Percentiles rank a stretch among this genome's conserved stretches.
Evolutionary conservation across 2,888 invertebrate species (phyloP).

Genomic region (Lapara coniferarum): DNA sequence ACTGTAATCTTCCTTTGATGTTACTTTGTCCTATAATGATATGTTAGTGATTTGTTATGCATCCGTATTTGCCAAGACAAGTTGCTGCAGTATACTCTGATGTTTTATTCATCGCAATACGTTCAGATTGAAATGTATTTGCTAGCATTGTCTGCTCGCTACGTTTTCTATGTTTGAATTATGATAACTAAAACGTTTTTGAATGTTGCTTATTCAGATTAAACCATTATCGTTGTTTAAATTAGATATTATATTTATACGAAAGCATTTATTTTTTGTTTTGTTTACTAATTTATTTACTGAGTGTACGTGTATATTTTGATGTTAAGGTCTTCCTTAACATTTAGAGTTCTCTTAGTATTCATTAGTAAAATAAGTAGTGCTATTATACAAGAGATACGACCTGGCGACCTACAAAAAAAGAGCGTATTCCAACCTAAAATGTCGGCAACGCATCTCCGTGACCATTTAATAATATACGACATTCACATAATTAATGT

Average conservation of each 20-base stretch:
- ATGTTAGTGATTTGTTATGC: constrained; percentile 18
- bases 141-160: not conserved
- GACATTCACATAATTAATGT: too few species aligned
- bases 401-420: too few species aligned
- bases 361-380: too few species aligned
- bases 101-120: constrained; percentile 15
- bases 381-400: too few species aligned
- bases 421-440: too few species aligned
- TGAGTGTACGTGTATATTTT: too few species aligned
- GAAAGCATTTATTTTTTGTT: not conserved
- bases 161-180: not conserved
- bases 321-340: too few species aligned
- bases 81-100: not conserved
- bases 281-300: too few species aligned
- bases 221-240: not conserved
- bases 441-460: too few species aligned
- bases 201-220: not conserved
- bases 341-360: too few species aligned
- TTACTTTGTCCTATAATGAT: constrained; percentile 17
- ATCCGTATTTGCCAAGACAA: constrained; percentile 17
- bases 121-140: constrained; percentile 1
- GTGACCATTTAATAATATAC: too few species aligned
- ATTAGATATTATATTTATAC: too few species aligned
- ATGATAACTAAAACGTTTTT: not conserved
- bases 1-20: constrained; percentile 17